phyloP scores from a whole-genome alignment of 1,140 invertebrate species.

The Callitettix versicolor region DNA sequence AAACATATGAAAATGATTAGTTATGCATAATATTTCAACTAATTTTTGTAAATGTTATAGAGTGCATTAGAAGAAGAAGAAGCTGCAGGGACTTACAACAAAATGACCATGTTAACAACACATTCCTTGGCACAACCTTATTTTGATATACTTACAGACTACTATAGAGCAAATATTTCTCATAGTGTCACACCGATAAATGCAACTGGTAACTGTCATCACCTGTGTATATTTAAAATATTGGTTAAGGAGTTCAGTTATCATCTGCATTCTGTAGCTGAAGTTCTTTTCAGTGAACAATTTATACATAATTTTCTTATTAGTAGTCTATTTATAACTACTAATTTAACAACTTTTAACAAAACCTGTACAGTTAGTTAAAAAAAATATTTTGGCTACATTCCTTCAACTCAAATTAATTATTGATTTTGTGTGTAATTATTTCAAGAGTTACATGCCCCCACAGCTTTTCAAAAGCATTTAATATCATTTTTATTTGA shows the following conservation, averaged over 20 bases:
- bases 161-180: constrained; percentile 27
- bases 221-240: neutral
- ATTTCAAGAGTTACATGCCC: no score
- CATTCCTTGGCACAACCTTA: constrained; percentile 23
- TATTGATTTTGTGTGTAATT: no score
- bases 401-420: no score
- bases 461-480: no score
- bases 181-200: constrained; percentile 14
- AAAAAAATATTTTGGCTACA: no score
- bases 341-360: no score
- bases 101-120: constrained; percentile 23
- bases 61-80: constrained; percentile 21
- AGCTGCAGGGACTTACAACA: constrained; percentile 27
- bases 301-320: neutral
- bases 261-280: neutral
- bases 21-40: no score
- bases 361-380: no score
- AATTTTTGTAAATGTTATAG: constrained; percentile 12
- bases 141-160: constrained; percentile 24
- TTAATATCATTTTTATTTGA: no score
- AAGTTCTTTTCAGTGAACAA: neutral
- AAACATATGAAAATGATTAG: no score
- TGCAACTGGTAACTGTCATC: constrained; percentile 20
- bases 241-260: no score
- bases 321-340: neutral